A percentile compares a stretch with the other conserved stretches of the same genome.
Evolutionary conservation across 1,140 invertebrate species (phyloP).

Genomic region (Ectropis grisescens): DNA sequence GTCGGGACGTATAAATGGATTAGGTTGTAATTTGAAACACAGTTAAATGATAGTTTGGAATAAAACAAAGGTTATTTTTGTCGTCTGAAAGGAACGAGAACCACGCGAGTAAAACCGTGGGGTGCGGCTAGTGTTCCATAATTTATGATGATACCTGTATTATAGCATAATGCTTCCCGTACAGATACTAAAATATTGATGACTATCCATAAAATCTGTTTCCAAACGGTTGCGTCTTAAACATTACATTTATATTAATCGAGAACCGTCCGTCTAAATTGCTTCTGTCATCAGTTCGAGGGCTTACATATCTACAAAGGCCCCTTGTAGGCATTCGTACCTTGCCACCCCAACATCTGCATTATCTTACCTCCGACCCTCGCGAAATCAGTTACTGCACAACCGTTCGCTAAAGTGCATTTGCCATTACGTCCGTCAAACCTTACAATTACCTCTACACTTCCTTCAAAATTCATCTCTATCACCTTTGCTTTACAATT

Average conservation of each 20-base stretch:
- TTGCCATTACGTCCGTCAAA: slow-evolving; percentile 40
- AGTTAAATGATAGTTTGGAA: no score
- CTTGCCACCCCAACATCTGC: slow-evolving; percentile 44
- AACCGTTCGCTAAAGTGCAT: slow-evolving; percentile 59
- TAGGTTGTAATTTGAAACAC: no score
- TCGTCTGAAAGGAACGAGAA: no score
- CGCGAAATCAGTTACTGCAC: slow-evolving; percentile 43
- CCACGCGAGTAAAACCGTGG: no score
- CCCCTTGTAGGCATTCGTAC: slow-evolving; percentile 14
- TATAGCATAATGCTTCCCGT: no score
- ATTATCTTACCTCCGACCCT: slow-evolving; percentile 59
- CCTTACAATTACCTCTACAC: slow-evolving; percentile 27
- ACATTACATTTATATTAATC: slow-evolving; percentile 56
- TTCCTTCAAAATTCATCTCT: slow-evolving; percentile 12
- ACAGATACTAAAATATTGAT: no score
- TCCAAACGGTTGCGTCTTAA: no score
- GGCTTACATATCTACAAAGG: slow-evolving; percentile 24
- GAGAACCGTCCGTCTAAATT: slow-evolving; percentile 46
- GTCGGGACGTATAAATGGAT: no score
- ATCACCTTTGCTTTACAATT: slow-evolving; percentile 3
- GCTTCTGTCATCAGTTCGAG: slow-evolving; percentile 46
- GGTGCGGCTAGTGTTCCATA: no score
- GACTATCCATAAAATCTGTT: no score
- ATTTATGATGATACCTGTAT: no score
- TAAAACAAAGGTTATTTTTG: no score